phyloP scores from a whole-genome alignment of 2,113 vertebrate genomes.

The Caretta caretta region DNA sequence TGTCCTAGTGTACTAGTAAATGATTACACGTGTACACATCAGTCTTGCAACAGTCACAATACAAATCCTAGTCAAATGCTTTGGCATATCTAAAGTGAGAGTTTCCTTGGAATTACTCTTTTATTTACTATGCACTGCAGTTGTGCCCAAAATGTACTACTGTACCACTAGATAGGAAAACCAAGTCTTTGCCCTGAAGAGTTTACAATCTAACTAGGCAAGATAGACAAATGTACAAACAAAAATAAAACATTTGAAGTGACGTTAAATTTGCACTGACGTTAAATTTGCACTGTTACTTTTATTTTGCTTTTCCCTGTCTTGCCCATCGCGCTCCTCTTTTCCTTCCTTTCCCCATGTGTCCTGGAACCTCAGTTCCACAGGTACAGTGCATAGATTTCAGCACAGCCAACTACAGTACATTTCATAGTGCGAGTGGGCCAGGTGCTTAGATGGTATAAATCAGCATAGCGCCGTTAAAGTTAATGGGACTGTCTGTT shows the following conservation, averaged over 20 bases:
- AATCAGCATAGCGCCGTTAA: no score
- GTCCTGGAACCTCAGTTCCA: neutral
- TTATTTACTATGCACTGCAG: neutral
- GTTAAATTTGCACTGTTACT: neutral
- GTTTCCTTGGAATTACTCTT: neutral
- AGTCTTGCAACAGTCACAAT: neutral
- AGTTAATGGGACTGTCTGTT: neutral
- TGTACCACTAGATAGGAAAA: accelerated
- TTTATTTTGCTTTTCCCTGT: accelerated
- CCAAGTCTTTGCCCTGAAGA: neutral
- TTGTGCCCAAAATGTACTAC: neutral
- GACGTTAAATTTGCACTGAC: neutral
- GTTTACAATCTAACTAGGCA: neutral
- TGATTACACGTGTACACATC: accelerated
- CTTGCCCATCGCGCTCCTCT: neutral
- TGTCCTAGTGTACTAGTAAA: neutral
- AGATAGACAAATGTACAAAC: neutral
- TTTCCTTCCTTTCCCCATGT: neutral
- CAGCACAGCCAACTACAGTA: accelerated
- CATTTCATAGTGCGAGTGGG: neutral
- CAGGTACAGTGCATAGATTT: neutral
- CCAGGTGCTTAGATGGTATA: neutral
- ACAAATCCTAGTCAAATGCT: neutral
- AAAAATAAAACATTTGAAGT: neutral
- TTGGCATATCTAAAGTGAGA: neutral